Percentiles rank a stretch among this genome's conserved stretches.
Conservation (phyloP, 1,140 invertebrate genomes). For the Drosophila simulans region DNA sequence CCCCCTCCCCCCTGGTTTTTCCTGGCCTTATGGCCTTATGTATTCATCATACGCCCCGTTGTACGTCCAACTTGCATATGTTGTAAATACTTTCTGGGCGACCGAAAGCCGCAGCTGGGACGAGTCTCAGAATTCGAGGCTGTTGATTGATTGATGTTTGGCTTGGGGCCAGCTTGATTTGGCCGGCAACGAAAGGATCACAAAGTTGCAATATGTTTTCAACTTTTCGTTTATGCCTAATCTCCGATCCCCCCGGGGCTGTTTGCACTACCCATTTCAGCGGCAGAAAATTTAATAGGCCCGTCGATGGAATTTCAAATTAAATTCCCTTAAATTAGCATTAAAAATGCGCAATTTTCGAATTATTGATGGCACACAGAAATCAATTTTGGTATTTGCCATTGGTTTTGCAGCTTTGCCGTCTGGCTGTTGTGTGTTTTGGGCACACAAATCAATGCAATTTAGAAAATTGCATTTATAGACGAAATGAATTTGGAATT, state of each 20-base stretch:
- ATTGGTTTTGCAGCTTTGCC: slow-evolving; percentile 44
- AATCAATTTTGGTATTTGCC: slow-evolving; percentile 56
- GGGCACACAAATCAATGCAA: slow-evolving; percentile 66
- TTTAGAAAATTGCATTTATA: slow-evolving; percentile 75
- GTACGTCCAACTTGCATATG: slow-evolving; percentile 77
- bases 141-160: slow-evolving; percentile 79
- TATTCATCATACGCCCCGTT: slow-evolving; percentile 72
- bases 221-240: slow-evolving; percentile 34
- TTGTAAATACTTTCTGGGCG: slow-evolving; percentile 68
- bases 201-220: slow-evolving; percentile 77
- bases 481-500: slow-evolving; percentile 65
- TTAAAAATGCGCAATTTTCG: slow-evolving; percentile 50
- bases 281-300: slow-evolving; percentile 67
- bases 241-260: slow-evolving; percentile 34
- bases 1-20: background rate
- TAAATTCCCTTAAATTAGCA: slow-evolving; percentile 73
- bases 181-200: slow-evolving; percentile 55
- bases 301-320: slow-evolving; percentile 41
- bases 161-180: slow-evolving; percentile 63
- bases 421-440: slow-evolving; percentile 16
- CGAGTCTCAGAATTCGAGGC: slow-evolving; percentile 1
- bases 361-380: slow-evolving; percentile 38
- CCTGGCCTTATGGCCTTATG: slow-evolving; percentile 27
- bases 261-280: slow-evolving; percentile 57
- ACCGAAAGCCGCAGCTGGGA: slow-evolving; percentile 52